Evolutionary conservation across 2,113 vertebrate species (phyloP).

Genomic region (Micronycteris hirsuta): DNA sequence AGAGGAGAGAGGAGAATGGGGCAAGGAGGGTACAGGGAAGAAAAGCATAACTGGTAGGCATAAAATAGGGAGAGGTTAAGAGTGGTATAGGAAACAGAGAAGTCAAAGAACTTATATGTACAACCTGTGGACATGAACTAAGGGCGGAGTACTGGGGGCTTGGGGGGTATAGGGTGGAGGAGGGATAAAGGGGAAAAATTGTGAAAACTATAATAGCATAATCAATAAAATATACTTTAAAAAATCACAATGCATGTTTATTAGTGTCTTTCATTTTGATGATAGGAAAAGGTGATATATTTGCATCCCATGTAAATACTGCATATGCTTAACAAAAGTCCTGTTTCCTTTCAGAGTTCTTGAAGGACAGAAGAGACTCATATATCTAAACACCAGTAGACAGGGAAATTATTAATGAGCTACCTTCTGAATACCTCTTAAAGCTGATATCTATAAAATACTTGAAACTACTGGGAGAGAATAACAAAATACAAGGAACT

Average conservation of each 20-base stretch:
- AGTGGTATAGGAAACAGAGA: too few species aligned
- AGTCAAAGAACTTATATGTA: too few species aligned
- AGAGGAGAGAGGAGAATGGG: too few species aligned
- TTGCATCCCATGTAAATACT: not conserved
- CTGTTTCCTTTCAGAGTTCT: not conserved
- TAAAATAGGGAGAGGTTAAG: too few species aligned
- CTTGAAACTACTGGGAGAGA: not conserved
- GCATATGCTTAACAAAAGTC: not conserved
- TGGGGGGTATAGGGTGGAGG: too few species aligned
- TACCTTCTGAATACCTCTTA: not conserved
- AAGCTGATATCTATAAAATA: not conserved
- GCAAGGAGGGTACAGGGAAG: too few species aligned
- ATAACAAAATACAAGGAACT: not conserved
- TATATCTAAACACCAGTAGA: not conserved
- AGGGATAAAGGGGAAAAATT: too few species aligned
- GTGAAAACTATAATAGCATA: too few species aligned
- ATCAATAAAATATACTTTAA: too few species aligned
- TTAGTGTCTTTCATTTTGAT: not conserved
- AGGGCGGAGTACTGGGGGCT: too few species aligned
- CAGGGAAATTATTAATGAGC: not conserved
- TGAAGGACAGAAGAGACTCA: not conserved
- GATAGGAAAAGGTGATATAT: not conserved
- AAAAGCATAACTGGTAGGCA: too few species aligned
- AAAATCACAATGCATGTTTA: not conserved
- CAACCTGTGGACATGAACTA: too few species aligned